Conservation (phyloP, 1,140 invertebrate genomes). For the Coenobita brevimanus region DNA sequence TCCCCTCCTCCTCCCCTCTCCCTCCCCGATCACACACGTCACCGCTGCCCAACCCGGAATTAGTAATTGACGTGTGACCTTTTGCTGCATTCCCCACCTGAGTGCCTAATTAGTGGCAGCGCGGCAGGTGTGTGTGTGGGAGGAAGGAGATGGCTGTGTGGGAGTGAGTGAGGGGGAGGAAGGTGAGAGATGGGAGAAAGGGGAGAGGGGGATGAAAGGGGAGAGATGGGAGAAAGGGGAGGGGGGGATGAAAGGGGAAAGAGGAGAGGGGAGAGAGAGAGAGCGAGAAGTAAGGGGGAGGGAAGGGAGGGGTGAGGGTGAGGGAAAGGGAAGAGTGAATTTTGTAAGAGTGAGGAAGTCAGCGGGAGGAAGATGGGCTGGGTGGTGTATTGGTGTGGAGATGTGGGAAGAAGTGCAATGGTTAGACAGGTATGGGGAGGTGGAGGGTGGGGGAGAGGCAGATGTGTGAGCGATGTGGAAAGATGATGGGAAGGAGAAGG, state of each 20-base stretch:
- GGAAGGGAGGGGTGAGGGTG: background rate
- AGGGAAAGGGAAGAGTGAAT: background rate
- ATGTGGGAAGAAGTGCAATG: background rate
- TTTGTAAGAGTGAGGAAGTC: background rate
- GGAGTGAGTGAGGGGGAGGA: background rate
- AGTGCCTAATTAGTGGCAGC: too few species aligned
- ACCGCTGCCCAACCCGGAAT: too few species aligned
- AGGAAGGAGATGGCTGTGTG: too few species aligned
- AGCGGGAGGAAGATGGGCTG: background rate
- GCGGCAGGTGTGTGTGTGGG: too few species aligned
- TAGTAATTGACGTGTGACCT: too few species aligned
- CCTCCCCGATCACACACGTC: too few species aligned
- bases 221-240: background rate
- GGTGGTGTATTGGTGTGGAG: background rate
- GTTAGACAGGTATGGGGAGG: background rate
- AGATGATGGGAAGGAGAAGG: too few species aligned
- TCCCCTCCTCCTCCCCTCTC: too few species aligned
- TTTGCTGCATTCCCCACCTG: too few species aligned
- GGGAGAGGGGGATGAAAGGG: background rate
- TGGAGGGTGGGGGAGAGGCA: background rate
- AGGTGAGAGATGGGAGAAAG: background rate
- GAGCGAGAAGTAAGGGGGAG: background rate
- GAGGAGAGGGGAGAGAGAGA: background rate
- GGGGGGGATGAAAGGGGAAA: background rate
- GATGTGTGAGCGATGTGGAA: background rate